Conservation (phyloP, 2,888 invertebrate species). For the Aporophyla lueneburgensis region DNA sequence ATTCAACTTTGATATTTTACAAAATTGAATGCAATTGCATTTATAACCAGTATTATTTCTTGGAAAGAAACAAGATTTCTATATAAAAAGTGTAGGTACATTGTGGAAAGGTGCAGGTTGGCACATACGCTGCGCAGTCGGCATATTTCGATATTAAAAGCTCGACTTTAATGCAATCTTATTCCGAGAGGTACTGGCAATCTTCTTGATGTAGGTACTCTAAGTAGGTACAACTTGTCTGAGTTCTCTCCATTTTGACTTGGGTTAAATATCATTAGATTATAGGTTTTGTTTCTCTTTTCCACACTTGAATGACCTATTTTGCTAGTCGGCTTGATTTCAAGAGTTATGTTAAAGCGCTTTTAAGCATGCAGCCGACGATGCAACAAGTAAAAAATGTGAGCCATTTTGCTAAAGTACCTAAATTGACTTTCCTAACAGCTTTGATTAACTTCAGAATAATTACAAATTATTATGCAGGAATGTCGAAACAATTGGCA, state of each 20-base stretch:
- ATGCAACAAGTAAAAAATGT: neutral
- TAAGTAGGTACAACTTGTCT: conserved; percentile 14
- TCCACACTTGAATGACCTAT: conserved; percentile 5
- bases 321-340: conserved; percentile 7
- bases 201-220: conserved; percentile 70
- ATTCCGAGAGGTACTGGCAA: conserved; percentile 74
- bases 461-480: neutral
- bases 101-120: conserved; percentile 69
- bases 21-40: conserved; percentile 55
- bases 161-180: conserved; percentile 80
- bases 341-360: neutral
- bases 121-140: conserved; percentile 78
- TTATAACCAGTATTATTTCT: conserved; percentile 42
- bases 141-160: conserved; percentile 83
- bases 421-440: neutral
- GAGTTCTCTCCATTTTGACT: conserved; percentile 25
- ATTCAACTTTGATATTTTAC: conserved; percentile 50
- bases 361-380: neutral
- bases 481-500: neutral
- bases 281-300: conserved; percentile 16
- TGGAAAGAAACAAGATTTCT: conserved; percentile 39
- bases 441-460: neutral
- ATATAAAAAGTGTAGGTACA: conserved; percentile 53
- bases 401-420: neutral
- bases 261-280: conserved; percentile 24